These are phyloP conservation scores for Corythornis leucogaster DNA, from an alignment of 2,797 vertebrate genomes.

Conservation along the genomic window DNA sequence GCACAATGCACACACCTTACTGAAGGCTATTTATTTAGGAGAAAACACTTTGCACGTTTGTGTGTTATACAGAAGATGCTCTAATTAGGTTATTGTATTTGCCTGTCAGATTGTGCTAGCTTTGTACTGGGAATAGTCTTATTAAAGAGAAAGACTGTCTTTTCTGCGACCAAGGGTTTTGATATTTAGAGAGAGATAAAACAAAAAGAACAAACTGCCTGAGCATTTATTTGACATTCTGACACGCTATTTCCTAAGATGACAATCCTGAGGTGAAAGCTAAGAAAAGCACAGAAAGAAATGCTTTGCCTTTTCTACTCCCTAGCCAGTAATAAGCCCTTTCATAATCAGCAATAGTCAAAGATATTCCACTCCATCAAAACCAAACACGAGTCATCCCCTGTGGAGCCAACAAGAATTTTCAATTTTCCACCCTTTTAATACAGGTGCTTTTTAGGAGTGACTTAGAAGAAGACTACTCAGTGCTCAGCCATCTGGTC, in stretches of 20 bases:
- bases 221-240: slow-evolving; percentile 60
- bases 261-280: slow-evolving; percentile 37
- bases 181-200: slow-evolving; percentile 67
- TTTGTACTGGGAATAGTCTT: slow-evolving; percentile 31
- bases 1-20: neutral
- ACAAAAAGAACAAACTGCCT: slow-evolving; percentile 59
- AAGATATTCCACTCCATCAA: slow-evolving; percentile 65
- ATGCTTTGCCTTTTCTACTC: slow-evolving; percentile 55
- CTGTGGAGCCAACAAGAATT: slow-evolving; percentile 70
- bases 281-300: slow-evolving; percentile 46
- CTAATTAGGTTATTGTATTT: slow-evolving; percentile 62
- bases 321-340: slow-evolving; percentile 62
- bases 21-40: slow-evolving; percentile 45
- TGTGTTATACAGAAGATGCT: slow-evolving; percentile 35
- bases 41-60: slow-evolving; percentile 48
- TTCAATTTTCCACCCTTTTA: slow-evolving; percentile 73
- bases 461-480: slow-evolving; percentile 29
- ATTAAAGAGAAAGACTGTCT: slow-evolving; percentile 68
- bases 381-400: slow-evolving; percentile 59
- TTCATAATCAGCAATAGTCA: slow-evolving; percentile 69
- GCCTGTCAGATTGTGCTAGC: slow-evolving; percentile 43
- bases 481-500: slow-evolving; percentile 50
- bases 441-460: slow-evolving; percentile 60
- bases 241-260: slow-evolving; percentile 48
- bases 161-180: slow-evolving; percentile 36